Evolutionary conservation across 92 coral and sea anemone species (phyloP), one percentile per base, ranked within the genome.

Genomic region (Zoanthus gigantus): DNA sequence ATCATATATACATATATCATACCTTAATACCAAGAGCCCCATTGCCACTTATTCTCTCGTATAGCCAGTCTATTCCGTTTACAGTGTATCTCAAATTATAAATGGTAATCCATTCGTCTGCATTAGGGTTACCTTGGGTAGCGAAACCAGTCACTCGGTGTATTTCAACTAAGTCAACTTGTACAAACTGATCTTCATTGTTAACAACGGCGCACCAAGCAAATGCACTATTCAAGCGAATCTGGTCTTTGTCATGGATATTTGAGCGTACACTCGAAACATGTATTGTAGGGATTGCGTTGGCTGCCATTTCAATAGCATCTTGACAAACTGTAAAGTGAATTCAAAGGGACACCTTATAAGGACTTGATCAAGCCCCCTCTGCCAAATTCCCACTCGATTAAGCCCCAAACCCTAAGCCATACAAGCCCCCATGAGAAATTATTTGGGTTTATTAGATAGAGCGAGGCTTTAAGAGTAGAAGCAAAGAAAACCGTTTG

Each of bases 31-130:
- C 72, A 5, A 1, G 5, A 10, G 14, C 17, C 0, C 28, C 45
- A 13, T 28, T 32, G 47, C 83, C 83, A 14, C 18, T 30, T 4
- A 2, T 60, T 48, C 85, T 80, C 46, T 80, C 85, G 23, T n/a
- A 4, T 3, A 80, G 2, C 85, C 85, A 80, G 6, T 65, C 85
- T 28, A 45, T 9, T 29, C 63, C 23, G 74, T 80, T 16, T 53
- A 66, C 13, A 7, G 74, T 63, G 53, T 80, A 80, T 50, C 31
- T 29, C 75, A 80, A 42, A 4, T 45, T 14, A 2, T 44, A 80
- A 1, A 14, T 66, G 15, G 75, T 66, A 45, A 80, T 57, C 85
- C 85, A 80, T 48, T 80, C 42, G 44, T 80, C 74, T 66, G 60
- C 74, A 28, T 23, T 47, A 12, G 85, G 74, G 52, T 80, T 80